Base-by-base conservation (phyloP, 2,888 invertebrate genomes). In the Silvanus unidentatus region DNA sequence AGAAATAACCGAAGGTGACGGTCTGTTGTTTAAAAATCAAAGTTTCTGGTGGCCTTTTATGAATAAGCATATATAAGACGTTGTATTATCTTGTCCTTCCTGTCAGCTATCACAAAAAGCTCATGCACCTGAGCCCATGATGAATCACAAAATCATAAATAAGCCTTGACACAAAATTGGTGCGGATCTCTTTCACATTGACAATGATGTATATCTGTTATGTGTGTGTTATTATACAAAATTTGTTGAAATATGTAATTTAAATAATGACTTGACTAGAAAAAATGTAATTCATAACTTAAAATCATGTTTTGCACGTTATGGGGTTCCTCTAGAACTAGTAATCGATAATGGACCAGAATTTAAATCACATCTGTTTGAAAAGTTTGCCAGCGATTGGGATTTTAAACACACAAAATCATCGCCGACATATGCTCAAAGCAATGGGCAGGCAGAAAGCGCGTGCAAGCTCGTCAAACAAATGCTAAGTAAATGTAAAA, bases 401-500 rank as follows among this genome's bases (percentile, higher is more conserved):
- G 45, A 46, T 9, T 49, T 43, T 43, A 15, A 43, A 14, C 49
- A 49, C 40, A 16, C 43, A 12, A 43, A 11, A 1, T 42, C 44
- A 1, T 40, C 45, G 22, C 43, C 43, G 3, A 16, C 27, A 9
- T 43, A 49, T 16, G 40, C 49, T 13, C 45, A 49, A 40, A 42
- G 45, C 4, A 49, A 49, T 38, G 49, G 43, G n/a, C 28, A 34
- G 22, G 42, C 37, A 1, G 43, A 49, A 38, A 46, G 58, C 39
- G 43, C 51, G 16, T 52, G 49, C 37, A 55, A 49, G 40, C 53
- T 40, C 36, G 53, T 47, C 34, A 58, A 58, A 49, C 49, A 43
- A 38, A 40, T 54, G 36, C 35, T 52, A 16, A 46, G 16, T 22
- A 55, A 54, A 45, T 39, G 49, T 27, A 11, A 16, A 13, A 14